Base-by-base conservation (phyloP, 2,888 invertebrate genomes). In the Ptilodon capucinus region DNA sequence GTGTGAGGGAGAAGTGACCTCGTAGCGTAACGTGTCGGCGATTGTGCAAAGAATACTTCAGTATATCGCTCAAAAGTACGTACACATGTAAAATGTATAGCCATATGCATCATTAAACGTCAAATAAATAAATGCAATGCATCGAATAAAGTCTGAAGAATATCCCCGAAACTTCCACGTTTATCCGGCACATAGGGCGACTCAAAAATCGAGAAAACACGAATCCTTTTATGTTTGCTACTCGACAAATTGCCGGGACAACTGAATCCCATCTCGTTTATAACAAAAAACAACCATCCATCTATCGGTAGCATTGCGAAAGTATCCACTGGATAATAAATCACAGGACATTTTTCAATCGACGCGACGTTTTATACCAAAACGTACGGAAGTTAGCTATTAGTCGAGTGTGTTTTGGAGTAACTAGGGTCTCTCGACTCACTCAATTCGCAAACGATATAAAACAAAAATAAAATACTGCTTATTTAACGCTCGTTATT, bases 351-450 rank as follows among this genome's bases (percentile, higher is more conserved):
- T 74, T 78, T 79, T 67, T 75, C 73, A 74, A 78, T 79, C 73
- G 78, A 78, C 74, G 66, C 73, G 78, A 78, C 74, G 66, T 79
- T 83, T 81, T 80, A 74, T 76, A 80, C 73, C 73, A 70, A 76
- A 81, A 74, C 72, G 68, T 68, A 64, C 72, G 73, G 74, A 76
- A 78, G 76, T 76, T 74, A 68, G 68, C 60, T 61, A 68, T 74
- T 73, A 67, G 65, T 65, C 53, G 57, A 67, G 68, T 62, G 60
- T 72, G 67, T 75, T 76, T 68, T 18, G 43, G 17, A 25, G 45
- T 40, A 58, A 71, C 71, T 54, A 69, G 38, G 38, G 43, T 40
- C 46, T 17, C 13, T 9, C 19, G 59, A 58, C 44, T 70, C 63
- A 63, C 57, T 44, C 48, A 30, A 28, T 48, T 46, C 45, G 54